A percentile compares a stretch with the other conserved stretches of the same genome.
phyloP scores from a whole-genome alignment of 92 coral and sea anemone genomes.

The Porites rus region DNA sequence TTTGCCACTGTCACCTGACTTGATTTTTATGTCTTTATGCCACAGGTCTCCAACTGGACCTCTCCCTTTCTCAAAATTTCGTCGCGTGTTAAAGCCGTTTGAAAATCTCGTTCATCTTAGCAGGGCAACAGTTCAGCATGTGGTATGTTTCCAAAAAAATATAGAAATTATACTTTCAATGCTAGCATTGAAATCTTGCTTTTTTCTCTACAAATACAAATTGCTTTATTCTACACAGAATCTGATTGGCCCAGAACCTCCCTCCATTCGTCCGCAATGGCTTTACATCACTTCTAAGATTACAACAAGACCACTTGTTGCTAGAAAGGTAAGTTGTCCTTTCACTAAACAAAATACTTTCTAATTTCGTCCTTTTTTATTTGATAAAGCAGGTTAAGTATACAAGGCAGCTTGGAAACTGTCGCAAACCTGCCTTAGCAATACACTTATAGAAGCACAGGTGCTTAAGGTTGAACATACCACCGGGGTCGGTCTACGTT shows the following conservation, averaged over 20 bases:
- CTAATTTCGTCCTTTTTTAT: no score
- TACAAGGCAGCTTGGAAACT: no score
- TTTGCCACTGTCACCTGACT: background rate
- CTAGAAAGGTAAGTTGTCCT: conserved; percentile 52
- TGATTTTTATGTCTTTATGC: background rate
- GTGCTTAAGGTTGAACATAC: no score
- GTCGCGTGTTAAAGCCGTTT: conserved; percentile 63
- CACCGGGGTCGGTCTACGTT: no score
- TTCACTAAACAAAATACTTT: no score
- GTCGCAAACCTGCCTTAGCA: no score
- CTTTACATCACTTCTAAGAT: conserved; percentile 78
- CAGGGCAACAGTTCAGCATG: conserved; percentile 82
- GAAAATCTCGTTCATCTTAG: conserved; percentile 83
- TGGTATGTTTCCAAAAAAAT: conserved; percentile 64
- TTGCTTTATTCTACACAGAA: conserved; percentile 54
- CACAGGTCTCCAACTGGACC: conserved; percentile 19
- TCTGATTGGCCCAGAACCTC: conserved; percentile 84
- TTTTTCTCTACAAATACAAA: background rate
- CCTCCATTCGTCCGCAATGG: conserved; percentile 92
- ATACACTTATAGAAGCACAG: no score
- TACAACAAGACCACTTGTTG: conserved; percentile 49
- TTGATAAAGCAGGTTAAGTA: no score
- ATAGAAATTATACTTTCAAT: background rate
- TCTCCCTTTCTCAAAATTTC: conserved; percentile 76
- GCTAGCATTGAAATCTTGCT: background rate